Percentiles rank a stretch among this genome's conserved stretches.
Evolutionary conservation across 2,888 invertebrate species (phyloP).

Genomic region (Muschampia staudingeri): DNA sequence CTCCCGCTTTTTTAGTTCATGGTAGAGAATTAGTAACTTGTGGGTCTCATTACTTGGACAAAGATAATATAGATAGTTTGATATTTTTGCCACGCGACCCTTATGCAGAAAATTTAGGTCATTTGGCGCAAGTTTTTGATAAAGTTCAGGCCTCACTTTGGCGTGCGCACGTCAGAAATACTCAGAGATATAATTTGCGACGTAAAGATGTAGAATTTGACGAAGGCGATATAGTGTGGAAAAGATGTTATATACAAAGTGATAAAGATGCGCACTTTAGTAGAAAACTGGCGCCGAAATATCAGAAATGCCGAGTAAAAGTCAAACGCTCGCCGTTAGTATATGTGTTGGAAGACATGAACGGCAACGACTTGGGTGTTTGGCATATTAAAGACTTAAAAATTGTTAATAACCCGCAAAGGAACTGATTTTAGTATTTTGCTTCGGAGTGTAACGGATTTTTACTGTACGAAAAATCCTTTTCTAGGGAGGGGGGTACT

Average conservation of each 20-base stretch:
- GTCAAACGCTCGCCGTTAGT: not conserved
- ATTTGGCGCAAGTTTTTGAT: not conserved
- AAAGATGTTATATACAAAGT: not conserved
- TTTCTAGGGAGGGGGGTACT: too few species aligned
- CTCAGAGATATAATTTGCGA: not conserved
- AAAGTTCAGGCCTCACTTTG: not conserved
- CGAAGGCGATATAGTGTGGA: not conserved
- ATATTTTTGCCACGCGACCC: not conserved
- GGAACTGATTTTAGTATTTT: too few species aligned
- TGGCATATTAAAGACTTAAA: not conserved
- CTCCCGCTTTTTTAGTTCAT: conserved; percentile 10
- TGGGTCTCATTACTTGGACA: conserved; percentile 1
- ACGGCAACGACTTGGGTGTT: not conserved
- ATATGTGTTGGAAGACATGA: not conserved
- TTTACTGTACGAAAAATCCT: too few species aligned
- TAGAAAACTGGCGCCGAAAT: not conserved
- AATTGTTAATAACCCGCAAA: not conserved
- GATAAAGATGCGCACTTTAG: not conserved
- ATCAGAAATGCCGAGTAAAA: not conserved
- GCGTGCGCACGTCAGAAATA: not conserved
- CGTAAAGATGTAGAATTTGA: not conserved
- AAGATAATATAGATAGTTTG: not conserved
- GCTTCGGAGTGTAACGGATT: too few species aligned
- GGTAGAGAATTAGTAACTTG: not conserved
- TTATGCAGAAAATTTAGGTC: not conserved